Evolutionary conservation across 2,888 invertebrate species (phyloP), one percentile per base, ranked within the genome.

Genomic region (Andrena minutula): DNA sequence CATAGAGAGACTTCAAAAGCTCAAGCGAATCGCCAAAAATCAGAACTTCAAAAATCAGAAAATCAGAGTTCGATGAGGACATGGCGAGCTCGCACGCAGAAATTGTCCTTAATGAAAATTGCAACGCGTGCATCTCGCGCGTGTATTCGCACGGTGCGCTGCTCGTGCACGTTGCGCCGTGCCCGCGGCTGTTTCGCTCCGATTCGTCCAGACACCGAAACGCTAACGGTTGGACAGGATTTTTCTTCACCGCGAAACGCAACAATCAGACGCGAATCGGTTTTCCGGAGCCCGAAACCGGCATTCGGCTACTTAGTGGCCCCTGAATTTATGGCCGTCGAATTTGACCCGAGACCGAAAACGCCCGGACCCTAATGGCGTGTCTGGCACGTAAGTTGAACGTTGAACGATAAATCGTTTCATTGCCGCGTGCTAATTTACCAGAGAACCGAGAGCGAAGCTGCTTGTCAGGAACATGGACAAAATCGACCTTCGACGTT

Each of bases 171-270:
- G 51, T 26, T 16, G 23, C 16, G 61, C n/a, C 60, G 61, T 61
- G 64, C 71, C 70, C 63, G 65, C 64, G 58, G 12, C 28, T 65
- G 82, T 88, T 75, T 86, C 82, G 83, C 81, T 88, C 82, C 84
- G 83, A 87, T 87, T 87, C 83, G 73, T 65, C 72, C 56, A 30
- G 77, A 65, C 58, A 49, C 23, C 72, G 72, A 78, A 84, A 82
- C 73, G 61, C 69, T 86, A 88, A 87, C 80, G 74, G 80, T 82
- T 80, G 69, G 73, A 65, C 76, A 81, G 4, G 63, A 83, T 80
- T 58, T 79, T 70, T 80, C 26, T 30, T 7, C 23, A 35, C 28
- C 23, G 71, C 41, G 5, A 79, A 47, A 56, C 56, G 35, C 20
- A 32, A 69, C 12, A 71, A 68, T 78, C 71, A 63, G 41, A 35